Evolutionary conservation across 2,797 vertebrate species (phyloP), one percentile per base, ranked within the genome.

Genomic region (Microtus californicus): DNA sequence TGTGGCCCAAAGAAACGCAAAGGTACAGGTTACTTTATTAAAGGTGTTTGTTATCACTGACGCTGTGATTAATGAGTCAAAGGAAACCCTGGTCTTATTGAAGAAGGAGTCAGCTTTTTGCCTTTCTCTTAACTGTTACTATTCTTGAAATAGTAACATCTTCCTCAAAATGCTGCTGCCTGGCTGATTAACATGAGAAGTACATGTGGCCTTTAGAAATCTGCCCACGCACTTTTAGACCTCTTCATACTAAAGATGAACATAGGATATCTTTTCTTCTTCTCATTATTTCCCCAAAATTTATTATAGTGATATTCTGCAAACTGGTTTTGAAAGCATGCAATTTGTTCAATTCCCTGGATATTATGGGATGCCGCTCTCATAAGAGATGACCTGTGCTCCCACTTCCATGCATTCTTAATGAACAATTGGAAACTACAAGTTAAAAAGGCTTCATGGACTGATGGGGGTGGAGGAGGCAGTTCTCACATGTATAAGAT

Each of bases 331-430:
- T 96, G 31, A 82, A 27, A 89, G 69, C 54, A 63, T 65, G 8
- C 5, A 93, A 89, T 93, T 96, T 87, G 51, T 89, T 89, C 69
- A 93, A 11, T 43, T 96, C 79, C 92, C 89, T 80, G 77, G 73
- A 89, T 61, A 87, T 87, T 87, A 74, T 6, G 27, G 40, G 34
- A 74, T 91, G 95, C 93, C 80, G 7, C 83, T 85, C 87, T 91
- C 45, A 29, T 73, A 94, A 94, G 93, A 91, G 29, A 31, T 12
- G 37, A 96, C 54, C 83, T 63, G 10, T 83, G 56, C 34, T 83
- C 95, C 37, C 25, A 93, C 67, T 93, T 93, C 74, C 63, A 4
- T 10, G 63, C 40, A 86, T 59, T 79, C 77, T 71, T 83, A 96
- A 87, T 94, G 87, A 95, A 83, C 34, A 93, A 89, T 65, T 73